Base-by-base conservation (phyloP, 2,888 invertebrate species). In the Thera obeliscata region DNA sequence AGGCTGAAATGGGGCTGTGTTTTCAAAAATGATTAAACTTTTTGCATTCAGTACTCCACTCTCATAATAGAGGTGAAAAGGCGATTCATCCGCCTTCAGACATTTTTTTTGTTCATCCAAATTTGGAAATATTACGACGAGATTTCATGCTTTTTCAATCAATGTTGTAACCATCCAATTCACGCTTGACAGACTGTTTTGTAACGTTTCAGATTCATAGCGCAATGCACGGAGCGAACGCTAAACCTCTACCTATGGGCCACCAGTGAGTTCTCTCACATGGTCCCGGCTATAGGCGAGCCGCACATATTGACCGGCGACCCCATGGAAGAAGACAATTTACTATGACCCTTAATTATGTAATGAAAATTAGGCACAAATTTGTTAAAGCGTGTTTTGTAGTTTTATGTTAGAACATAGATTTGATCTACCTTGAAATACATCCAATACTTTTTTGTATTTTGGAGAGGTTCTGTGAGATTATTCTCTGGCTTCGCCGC, bases 211-310 rank as follows among this genome's bases (percentile, higher is more conserved):
- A 93, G 99, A 74, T 99, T 99, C 87, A 98, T 99, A 78, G 98
- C 98, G 0, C 97, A 97, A 78, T 97, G 97, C 82, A 98, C 98
- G 0, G 98, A 98, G 82, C 95, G 96, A 76, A 98, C 98, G 0
- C 86, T 98, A 43, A 98, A 98, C 87, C 94, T 98, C 59, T 98
- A 98, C 85, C 88, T 98, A 8, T 96, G 97, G 96, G 97, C 97
- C 0, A 97, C 97, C 0, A 96, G 95, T 76, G 97, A 97, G 83
- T 95, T 95, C 81, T 95, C 95, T 0, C 95, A 95, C 80, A 95
- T 95, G 88, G 95, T 96, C 68, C 96, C 96, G 0, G 95, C 96
- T 71, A 93, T 96, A n/a, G 95, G 91, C 0, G 87, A 94, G 67
- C 91, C 92, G 0, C 87, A 87, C 74, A 91, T 93, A 61, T 86